These are phyloP conservation scores for Meloidogyne chitwoodi DNA, from an alignment of 1,140 invertebrate genomes.

Conservation along the genomic window DNA sequence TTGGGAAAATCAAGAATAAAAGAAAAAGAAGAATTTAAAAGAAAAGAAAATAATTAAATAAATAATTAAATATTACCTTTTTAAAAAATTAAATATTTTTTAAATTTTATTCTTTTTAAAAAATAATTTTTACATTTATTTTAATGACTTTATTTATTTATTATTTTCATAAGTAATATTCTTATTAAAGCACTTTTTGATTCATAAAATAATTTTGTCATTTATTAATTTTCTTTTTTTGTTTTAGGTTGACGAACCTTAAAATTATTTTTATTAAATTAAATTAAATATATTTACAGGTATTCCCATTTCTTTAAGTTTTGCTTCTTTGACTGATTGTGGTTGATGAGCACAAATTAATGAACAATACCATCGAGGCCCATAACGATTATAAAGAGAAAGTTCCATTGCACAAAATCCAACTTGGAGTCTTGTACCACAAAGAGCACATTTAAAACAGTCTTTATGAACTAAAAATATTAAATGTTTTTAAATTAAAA, in stretches of 20 bases:
- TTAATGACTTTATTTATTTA: too few relatives aligned
- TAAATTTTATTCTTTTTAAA: too few relatives aligned
- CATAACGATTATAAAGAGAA: constrained; percentile 19
- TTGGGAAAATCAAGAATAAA: constrained; percentile 15
- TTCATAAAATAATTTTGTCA: not conserved
- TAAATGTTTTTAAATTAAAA: not conserved
- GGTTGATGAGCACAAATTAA: constrained; percentile 19
- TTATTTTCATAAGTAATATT: too few relatives aligned
- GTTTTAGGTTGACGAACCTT: not conserved
- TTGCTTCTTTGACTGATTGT: constrained; percentile 13
- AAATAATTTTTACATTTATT: too few relatives aligned
- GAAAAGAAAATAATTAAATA: not conserved
- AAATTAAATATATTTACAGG: constrained; percentile 11
- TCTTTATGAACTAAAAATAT: constrained; percentile 23
- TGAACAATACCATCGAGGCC: constrained; percentile 21
- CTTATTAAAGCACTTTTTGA: too few relatives aligned
- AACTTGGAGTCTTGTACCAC: constrained; percentile 20
- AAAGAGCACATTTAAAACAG: constrained; percentile 22
- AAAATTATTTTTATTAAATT: not conserved
- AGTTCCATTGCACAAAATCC: constrained; percentile 24
- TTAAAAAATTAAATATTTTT: too few relatives aligned
- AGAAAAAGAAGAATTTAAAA: not conserved
- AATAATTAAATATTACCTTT: too few relatives aligned
- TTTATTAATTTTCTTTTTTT: not conserved
- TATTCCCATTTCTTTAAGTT: constrained; percentile 21